Base-by-base conservation (phyloP, 2,888 invertebrate species). In the Uloborus plumipes region DNA sequence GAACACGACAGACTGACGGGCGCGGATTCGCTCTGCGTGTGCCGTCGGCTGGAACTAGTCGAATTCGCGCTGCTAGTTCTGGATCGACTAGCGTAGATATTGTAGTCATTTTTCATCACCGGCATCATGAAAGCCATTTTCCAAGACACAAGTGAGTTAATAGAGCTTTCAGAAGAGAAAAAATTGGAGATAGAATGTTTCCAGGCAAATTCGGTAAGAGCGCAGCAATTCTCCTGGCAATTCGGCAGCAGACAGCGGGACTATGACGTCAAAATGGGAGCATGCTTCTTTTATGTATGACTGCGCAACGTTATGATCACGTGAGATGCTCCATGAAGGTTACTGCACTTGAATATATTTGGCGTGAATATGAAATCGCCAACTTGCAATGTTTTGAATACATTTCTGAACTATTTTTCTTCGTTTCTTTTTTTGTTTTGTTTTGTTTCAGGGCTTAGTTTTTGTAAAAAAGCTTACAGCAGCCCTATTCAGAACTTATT, bases 101-200 rank as follows among this genome's bases (percentile, higher is more conserved):
- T 94, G 92, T 94, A 96, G 90, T 96, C 95, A 91, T 95, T 96
- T 91, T 95, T 95, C 91, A 96, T 93, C 86, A 96, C 95, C 81
- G 95, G 96, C 94, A 96, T 95, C 95, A 95, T 95, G 91, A 96
- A 96, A 91, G 96, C 96, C 96, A 96, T 96, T 87, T 87, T 67
- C 58, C 26, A 26, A 14, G 47, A 18, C 49, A 15, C 39, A 39
- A 39, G 1, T 15, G 15, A 47, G 18, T n/a, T 59, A 3, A 9
- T 50, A 2, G 15, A 26, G 22, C 50, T 16, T 0, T 22, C 14
- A 11, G 51, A 50, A 3, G 15, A 13, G 15, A 64, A 64, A 4
- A 39, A 7, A 11, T 39, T 39, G 39, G 39, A 39, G 39, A 39
- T 11, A 39, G 7, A 39, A 11, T 9, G 39, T 39, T 39, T 39